phyloP scores from a whole-genome alignment of 2,113 vertebrate species.

The Salvelinus sp. region DNA sequence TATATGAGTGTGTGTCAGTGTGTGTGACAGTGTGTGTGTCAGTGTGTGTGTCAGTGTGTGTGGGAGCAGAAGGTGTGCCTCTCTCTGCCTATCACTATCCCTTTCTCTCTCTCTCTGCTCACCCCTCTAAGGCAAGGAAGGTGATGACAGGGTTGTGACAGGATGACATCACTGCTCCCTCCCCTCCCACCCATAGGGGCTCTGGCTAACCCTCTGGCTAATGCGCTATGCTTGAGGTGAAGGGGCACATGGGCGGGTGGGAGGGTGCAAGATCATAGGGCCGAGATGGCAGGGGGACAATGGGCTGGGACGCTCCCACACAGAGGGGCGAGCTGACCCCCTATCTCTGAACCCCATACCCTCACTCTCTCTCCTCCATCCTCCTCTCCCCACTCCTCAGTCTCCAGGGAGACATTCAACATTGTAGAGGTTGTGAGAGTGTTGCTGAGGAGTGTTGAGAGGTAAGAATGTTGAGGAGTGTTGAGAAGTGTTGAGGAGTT shows the following conservation, averaged over 20 bases:
- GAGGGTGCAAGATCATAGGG: slow-evolving; percentile 25
- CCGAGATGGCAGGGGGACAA: slow-evolving; percentile 37
- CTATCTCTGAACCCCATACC: slow-evolving; percentile 38
- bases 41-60: neutral
- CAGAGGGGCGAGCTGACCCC: slow-evolving; percentile 37
- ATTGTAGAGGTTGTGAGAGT: no score
- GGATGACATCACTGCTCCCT: slow-evolving; percentile 22
- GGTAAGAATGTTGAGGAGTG: no score
- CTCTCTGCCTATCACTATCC: slow-evolving; percentile 3
- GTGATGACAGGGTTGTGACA: slow-evolving; percentile 15
- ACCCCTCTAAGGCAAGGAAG: neutral
- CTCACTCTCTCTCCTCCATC: no score
- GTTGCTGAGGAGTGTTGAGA: no score
- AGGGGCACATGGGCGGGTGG: neutral
- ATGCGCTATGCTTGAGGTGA: slow-evolving; percentile 21
- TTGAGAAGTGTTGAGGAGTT: no score
- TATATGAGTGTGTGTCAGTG: neutral
- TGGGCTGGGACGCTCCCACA: slow-evolving; percentile 45
- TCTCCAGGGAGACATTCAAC: no score
- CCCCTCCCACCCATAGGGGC: slow-evolving; percentile 11
- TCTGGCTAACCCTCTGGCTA: neutral
- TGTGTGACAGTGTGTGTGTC: neutral
- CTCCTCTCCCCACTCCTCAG: no score
- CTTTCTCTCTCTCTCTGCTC: neutral
- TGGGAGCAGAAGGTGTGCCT: no score